Percentiles rank a stretch among this genome's conserved stretches.
Evolutionary conservation across 1,140 invertebrate genomes (phyloP).

Genomic region (Atopsyche davidsoni): DNA sequence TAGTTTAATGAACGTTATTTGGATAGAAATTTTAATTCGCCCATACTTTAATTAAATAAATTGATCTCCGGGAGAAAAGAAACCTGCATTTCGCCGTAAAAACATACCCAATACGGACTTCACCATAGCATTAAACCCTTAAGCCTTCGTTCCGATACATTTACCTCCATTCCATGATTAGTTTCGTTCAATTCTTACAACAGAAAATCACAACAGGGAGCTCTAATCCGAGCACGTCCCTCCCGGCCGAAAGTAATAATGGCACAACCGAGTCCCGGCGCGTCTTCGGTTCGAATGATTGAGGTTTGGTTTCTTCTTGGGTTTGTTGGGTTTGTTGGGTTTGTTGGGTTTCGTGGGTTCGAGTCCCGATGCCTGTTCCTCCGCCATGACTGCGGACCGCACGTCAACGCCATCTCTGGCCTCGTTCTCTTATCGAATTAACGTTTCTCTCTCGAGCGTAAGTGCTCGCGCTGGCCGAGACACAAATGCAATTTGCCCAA

Average conservation of each 20-base stretch:
- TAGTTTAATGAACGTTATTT: too few species aligned
- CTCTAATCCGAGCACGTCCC: conserved; percentile 29
- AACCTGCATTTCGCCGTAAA: too few species aligned
- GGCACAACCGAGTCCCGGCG: conserved; percentile 25
- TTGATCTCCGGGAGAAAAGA: too few species aligned
- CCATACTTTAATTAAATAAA: too few species aligned
- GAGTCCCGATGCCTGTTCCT: conserved; percentile 1
- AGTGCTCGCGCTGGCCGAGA: conserved; percentile 24
- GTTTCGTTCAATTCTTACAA: conserved; percentile 12
- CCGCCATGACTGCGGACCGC: neutral
- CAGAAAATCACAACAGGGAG: conserved; percentile 24
- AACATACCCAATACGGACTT: too few species aligned
- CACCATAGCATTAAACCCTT: too few species aligned
- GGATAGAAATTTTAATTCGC: too few species aligned
- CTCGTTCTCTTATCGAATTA: conserved; percentile 26
- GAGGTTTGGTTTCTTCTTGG: conserved; percentile 27
- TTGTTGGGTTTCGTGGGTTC: neutral
- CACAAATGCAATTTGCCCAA: conserved; percentile 27
- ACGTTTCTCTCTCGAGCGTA: conserved; percentile 17
- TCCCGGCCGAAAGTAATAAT: conserved; percentile 26
- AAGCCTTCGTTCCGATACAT: too few species aligned
- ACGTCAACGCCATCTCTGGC: conserved; percentile 15
- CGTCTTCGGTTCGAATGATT: conserved; percentile 28
- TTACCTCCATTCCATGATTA: conserved; percentile 14
- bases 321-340: too few species aligned